Base-by-base conservation (phyloP, 1,140 invertebrate genomes). In the Sinonovacula constricta region DNA sequence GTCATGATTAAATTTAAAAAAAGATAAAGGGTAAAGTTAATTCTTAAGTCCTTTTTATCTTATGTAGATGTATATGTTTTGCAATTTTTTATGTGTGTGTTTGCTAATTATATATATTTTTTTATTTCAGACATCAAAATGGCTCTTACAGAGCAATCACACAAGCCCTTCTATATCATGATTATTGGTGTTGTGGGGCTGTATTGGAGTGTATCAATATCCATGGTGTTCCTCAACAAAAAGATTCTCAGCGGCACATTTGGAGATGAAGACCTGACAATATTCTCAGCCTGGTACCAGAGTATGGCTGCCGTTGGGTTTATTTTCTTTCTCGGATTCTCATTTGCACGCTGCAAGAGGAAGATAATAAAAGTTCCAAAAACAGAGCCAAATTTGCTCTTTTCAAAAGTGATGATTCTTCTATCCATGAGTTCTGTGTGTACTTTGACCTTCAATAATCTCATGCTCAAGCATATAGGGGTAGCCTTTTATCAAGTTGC, bases 401-500 rank as follows among this genome's bases (percentile, higher is more conserved):
- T 87, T 0, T 56, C 86, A 34, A 78, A 49, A 12, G 85, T 88
- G 53, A 83, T 91, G 71, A 30, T 91, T 0, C 76, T 82, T 31
- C 66, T 90, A 26, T 87, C 89, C 3, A 81, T 86, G 12, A 76
- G 81, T 18, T 90, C 86, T 68, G 86, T 90, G 1, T 79, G 81
- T 10, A 86, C 86, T 59, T 74, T 91, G 26, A 81, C 86, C 0
- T 84, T 90, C 63, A 91, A 91, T 65, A 91, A 90, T 77, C 80
- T 90, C 0, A 89, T 90, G 84, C 68, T 91, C 30, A 90, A 90
- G 71, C 85, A 89, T 65, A 90, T 91, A 34, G 86, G 86, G 24
- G 87, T 91, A 0, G 86, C 89, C 26, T 91, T 91, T 79, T 91
- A 90, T 76, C 90, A 91, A 79, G 83, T 91, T 12, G 90, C 90